Evolutionary conservation across 2,113 vertebrate species (phyloP), one percentile per base, ranked within the genome.

Genomic region (Tylochromis polylepis): DNA sequence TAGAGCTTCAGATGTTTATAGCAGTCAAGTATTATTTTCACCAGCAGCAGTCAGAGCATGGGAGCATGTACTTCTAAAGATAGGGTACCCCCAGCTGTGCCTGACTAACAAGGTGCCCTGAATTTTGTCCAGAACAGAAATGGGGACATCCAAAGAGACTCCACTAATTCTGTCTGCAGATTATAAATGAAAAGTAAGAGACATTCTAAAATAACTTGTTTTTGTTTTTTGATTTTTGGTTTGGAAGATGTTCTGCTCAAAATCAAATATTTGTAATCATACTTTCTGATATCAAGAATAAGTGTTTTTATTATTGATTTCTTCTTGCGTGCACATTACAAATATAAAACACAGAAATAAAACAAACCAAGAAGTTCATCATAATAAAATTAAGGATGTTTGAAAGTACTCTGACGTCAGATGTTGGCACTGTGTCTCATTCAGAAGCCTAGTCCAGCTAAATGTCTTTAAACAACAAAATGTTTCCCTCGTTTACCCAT

Each of bases 1-100:
- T 51, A 59, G 79, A 82, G 49, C 27, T 38, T 38, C 49, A 41
- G 56, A 55, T 94, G 93, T 93, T 93, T 89, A 84, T 93, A 95
- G 93, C 18, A 67, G 49, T 12, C 11, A 62, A 89, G 77, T 90
- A 90, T 82, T 62, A 88, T 93, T 87, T 88, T 88, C 87, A 82
- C 72, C 67, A 65, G 67, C 82, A 53, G 75, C 81, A 81, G 75
- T 70, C 18, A 56, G 84, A 82, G 75, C 51, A 79, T 4, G 6
- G 70, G 72, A 83, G 24, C 22, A 70, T 11, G 55, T 29, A 57
- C 3, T 43, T 91, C 89, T 89, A 89, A 86, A 89, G 82, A 88
- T 92, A 81, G 87, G 57, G 12, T 24, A 53, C 87, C 81, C 6
- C 84, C n/a, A 15, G 67, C 67, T 79, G 81, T 89, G 84, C 84